Percentiles rank a stretch among this genome's conserved stretches.
Conservation (phyloP, 2,113 vertebrate species). For the Paratilapia polleni region DNA sequence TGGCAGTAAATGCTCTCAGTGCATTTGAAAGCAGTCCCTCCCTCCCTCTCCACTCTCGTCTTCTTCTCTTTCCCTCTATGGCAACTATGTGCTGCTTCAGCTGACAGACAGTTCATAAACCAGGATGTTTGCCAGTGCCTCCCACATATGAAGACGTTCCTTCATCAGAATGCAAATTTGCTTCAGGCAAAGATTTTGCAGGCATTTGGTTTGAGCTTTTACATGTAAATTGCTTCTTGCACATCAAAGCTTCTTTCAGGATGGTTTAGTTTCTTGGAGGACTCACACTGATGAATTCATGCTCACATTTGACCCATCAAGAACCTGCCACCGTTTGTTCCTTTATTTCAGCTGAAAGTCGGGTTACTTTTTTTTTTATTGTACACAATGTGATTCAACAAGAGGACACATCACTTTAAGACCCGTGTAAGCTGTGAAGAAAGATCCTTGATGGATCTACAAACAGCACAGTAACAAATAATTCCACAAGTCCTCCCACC, state of each 20-base stretch:
- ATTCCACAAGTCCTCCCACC: not conserved
- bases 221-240: not conserved
- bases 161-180: slow-evolving; percentile 65
- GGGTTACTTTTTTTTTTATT: not conserved
- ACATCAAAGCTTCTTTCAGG: not conserved
- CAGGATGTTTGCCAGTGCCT: slow-evolving; percentile 71
- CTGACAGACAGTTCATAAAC: slow-evolving; percentile 62
- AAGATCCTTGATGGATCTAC: not conserved
- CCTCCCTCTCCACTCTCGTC: not conserved
- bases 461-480: not conserved
- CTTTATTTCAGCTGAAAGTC: not conserved
- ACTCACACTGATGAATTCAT: not conserved
- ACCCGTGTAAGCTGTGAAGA: not conserved
- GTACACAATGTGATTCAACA: not conserved
- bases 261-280: not conserved
- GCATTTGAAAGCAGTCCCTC: slow-evolving; percentile 5
- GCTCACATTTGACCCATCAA: not conserved
- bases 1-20: not conserved
- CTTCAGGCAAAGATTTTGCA: slow-evolving; percentile 46
- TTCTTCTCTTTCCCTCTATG: not conserved
- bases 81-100: slow-evolving; percentile 32
- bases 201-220: slow-evolving; percentile 19
- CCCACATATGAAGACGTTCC: slow-evolving; percentile 63
- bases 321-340: not conserved
- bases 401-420: not conserved